Conservation (phyloP, 2,113 vertebrate genomes). For the Progne subis region DNA sequence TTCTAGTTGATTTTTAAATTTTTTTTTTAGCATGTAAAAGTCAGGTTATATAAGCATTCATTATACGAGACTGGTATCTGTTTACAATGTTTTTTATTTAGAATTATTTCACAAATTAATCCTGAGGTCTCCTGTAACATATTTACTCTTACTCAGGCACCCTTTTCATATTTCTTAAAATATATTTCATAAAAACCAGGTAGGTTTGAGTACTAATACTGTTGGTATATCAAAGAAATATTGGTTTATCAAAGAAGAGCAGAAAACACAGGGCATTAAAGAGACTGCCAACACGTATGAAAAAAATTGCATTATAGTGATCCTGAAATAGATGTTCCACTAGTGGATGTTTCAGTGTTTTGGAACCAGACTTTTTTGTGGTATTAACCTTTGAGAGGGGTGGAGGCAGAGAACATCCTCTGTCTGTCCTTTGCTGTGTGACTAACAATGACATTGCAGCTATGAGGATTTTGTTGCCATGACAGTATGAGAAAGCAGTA, state of each 20-base stretch:
- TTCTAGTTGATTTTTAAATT: not conserved
- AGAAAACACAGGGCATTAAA: not conserved
- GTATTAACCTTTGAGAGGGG: not conserved
- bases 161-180: not conserved
- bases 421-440: not conserved
- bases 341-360: not conserved
- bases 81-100: not conserved
- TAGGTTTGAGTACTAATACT: not conserved
- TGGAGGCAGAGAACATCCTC: not conserved
- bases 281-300: not conserved
- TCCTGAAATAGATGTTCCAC: not conserved
- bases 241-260: not conserved
- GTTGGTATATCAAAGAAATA: not conserved
- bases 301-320: not conserved
- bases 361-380: not conserved
- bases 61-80: not conserved
- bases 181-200: not conserved
- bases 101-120: not conserved
- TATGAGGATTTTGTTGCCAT: conserved; percentile 18
- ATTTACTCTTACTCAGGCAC: not conserved
- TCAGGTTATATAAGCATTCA: not conserved
- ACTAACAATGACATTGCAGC: not conserved
- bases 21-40: not conserved
- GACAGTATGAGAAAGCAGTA: not conserved
- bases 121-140: not conserved